A percentile compares a stretch with the other conserved stretches of the same genome.
Evolutionary conservation across 2,888 invertebrate genomes (phyloP).

Genomic region (Listrodromus nycthemerus): DNA sequence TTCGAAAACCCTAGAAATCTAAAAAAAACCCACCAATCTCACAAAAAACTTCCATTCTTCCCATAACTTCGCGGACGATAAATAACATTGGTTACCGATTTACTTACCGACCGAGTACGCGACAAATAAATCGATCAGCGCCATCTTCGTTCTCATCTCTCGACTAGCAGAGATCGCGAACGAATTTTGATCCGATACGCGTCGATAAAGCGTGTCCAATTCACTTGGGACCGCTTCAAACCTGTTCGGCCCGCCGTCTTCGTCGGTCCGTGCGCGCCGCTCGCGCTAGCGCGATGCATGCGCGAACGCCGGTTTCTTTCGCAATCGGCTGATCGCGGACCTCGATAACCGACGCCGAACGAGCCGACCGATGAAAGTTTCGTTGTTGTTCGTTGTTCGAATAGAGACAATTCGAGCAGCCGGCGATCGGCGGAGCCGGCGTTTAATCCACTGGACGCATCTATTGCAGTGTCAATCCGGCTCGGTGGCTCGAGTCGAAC

Average conservation of each 20-base stretch:
- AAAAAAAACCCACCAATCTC: too few relatives aligned
- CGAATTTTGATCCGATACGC: too few relatives aligned
- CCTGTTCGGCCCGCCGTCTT: conserved; percentile 18
- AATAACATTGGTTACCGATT: too few relatives aligned
- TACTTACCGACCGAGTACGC: too few relatives aligned
- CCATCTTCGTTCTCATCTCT: too few relatives aligned
- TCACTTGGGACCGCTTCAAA: conserved; percentile 1
- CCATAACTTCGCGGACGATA: too few relatives aligned
- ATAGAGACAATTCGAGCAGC: conserved; percentile 55
- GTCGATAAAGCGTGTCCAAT: conserved; percentile 38
- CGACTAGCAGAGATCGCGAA: too few relatives aligned
- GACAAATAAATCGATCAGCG: too few relatives aligned
- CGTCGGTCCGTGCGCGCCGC: not conserved
- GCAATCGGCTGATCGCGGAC: conserved; percentile 56
- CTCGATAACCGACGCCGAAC: conserved; percentile 42
- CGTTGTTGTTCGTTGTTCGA: conserved; percentile 20
- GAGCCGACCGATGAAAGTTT: conserved; percentile 22
- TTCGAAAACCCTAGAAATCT: too few relatives aligned
- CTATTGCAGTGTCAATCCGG: conserved; percentile 62
- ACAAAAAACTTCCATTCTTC: too few relatives aligned
- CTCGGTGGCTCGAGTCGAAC: conserved; percentile 41
- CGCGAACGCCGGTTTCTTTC: conserved; percentile 34
- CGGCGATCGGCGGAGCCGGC: conserved; percentile 36
- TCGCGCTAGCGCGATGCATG: conserved; percentile 25
- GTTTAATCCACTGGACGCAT: conserved; percentile 62